These are phyloP conservation scores for Cairina moschata DNA, from an alignment of 2,113 vertebrate species.

Conservation along the genomic window DNA sequence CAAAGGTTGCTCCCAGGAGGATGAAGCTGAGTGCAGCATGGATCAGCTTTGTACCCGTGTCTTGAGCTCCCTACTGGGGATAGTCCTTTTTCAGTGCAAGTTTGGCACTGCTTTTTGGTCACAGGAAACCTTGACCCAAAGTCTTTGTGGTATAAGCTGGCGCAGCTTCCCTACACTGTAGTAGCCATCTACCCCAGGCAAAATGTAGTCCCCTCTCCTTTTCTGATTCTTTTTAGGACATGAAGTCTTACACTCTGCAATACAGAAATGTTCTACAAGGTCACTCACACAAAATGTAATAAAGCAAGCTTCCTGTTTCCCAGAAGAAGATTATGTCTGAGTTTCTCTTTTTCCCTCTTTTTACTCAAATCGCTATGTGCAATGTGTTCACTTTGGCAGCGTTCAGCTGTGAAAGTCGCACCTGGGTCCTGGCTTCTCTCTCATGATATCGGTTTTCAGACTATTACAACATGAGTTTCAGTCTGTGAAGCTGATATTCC, in stretches of 20 bases:
- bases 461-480: not conserved
- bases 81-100: not conserved
- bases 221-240: not conserved
- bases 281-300: slow-evolving; percentile 2
- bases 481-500: not conserved
- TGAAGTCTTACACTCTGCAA: not conserved
- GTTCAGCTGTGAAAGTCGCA: not conserved
- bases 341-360: not conserved
- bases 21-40: not conserved
- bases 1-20: not conserved
- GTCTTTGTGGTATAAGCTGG: not conserved
- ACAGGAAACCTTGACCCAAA: not conserved
- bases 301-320: slow-evolving; percentile 49
- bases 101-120: not conserved
- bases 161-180: not conserved
- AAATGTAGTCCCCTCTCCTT: not conserved
- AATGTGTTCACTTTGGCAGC: not conserved
- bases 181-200: not conserved
- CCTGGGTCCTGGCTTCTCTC: not conserved
- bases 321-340: slow-evolving; percentile 4
- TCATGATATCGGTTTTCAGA: not conserved
- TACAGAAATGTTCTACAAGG: not conserved
- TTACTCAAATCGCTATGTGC: slow-evolving; percentile 10
- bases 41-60: not conserved
- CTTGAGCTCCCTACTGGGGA: not conserved